A percentile compares a stretch with the other conserved stretches of the same genome.
Conservation (phyloP, 1,140 invertebrate genomes). For the Adoxophyes honmai region DNA sequence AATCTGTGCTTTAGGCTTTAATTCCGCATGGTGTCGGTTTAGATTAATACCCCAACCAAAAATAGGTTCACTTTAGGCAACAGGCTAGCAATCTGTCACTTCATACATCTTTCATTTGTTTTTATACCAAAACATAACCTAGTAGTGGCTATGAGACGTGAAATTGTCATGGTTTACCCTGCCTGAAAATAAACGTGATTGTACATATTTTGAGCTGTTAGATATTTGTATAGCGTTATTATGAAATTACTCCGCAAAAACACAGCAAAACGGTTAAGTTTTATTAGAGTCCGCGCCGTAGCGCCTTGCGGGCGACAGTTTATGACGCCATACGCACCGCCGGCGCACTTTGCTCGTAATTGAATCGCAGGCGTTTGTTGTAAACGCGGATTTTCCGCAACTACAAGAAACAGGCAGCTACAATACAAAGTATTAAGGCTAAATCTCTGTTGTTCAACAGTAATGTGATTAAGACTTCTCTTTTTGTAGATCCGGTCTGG, state of each 20-base stretch:
- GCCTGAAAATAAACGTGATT: too few relatives aligned
- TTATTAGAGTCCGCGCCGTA: conserved; percentile 43
- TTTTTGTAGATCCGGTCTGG: conserved; percentile 1
- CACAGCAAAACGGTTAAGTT: conserved; percentile 18
- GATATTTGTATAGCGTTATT: not conserved
- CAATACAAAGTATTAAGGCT: conserved; percentile 23
- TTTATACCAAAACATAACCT: too few relatives aligned
- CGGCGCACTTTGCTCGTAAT: conserved; percentile 57
- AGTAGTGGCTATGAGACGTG: too few relatives aligned
- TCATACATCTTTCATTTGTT: too few relatives aligned
- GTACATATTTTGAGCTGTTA: too few relatives aligned
- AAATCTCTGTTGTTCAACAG: conserved; percentile 4
- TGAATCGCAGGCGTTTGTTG: conserved; percentile 58
- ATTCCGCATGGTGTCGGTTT: too few relatives aligned
- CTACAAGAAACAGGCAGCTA: conserved; percentile 24
- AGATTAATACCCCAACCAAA: too few relatives aligned
- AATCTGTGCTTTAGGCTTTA: too few relatives aligned
- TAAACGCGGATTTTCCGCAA: conserved; percentile 41
- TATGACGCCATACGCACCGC: conserved; percentile 60
- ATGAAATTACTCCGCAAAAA: not conserved
- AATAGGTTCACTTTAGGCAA: too few relatives aligned
- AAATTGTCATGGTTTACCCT: too few relatives aligned
- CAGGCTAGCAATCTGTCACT: too few relatives aligned
- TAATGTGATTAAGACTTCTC: conserved; percentile 11
- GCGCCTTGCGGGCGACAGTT: conserved; percentile 54